phyloP scores from a whole-genome alignment of 2,888 invertebrate species.

The Molorchus minor region DNA sequence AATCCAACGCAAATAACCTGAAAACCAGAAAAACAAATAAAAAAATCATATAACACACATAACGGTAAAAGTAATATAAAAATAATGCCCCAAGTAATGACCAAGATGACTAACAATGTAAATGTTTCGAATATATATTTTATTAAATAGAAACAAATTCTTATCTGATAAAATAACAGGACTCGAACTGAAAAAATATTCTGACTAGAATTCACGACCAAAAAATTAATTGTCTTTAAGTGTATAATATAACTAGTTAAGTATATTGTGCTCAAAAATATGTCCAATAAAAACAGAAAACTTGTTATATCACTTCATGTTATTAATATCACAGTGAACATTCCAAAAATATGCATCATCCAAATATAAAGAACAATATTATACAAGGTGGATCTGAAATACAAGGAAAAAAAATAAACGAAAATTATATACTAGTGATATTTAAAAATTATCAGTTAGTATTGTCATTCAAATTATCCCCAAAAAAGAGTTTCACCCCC shows the following conservation, averaged over 20 bases:
- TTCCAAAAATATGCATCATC: not conserved
- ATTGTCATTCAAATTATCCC: no score
- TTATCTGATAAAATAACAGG: slow-evolving; percentile 12
- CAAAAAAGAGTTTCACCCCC: no score
- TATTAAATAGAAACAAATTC: slow-evolving; percentile 12
- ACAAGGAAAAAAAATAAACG: not conserved
- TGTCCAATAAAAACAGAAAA: slow-evolving; percentile 7
- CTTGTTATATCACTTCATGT: not conserved
- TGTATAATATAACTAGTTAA: slow-evolving; percentile 20
- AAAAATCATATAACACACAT: not conserved
- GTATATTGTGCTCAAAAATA: slow-evolving; percentile 12
- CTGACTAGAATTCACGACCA: slow-evolving; percentile 31
- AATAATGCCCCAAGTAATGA: not conserved
- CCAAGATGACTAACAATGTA: not conserved
- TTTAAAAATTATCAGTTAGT: no score
- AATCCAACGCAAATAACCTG: no score
- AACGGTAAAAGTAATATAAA: not conserved
- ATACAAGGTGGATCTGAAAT: no score
- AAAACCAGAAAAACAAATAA: not conserved
- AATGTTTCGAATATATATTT: slow-evolving; percentile 10
- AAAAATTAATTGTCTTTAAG: slow-evolving; percentile 36
- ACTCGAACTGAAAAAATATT: slow-evolving; percentile 7
- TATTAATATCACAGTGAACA: slow-evolving; percentile 8
- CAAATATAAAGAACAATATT: no score
- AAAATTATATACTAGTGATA: not conserved